Evolutionary conservation across 2,888 invertebrate genomes (phyloP).

Genomic region (Dermolepida albohirtum): DNA sequence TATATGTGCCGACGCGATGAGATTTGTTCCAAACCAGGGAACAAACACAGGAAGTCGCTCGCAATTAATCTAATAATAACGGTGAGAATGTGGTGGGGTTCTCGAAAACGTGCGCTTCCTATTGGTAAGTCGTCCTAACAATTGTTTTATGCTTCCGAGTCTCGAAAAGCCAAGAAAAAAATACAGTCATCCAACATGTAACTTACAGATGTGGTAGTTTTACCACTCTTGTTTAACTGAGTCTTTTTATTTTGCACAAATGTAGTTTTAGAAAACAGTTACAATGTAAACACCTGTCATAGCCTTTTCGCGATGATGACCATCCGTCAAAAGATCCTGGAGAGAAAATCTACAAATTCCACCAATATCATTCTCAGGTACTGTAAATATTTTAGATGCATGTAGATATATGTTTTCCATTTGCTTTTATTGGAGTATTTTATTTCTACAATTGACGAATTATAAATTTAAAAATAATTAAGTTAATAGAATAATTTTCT

Average conservation of each 20-base stretch:
- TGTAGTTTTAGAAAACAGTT: not conserved
- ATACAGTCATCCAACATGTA: not conserved
- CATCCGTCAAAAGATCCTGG: conserved; percentile 64
- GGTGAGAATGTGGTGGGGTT: conserved; percentile 47
- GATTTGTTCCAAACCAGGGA: conserved; percentile 51
- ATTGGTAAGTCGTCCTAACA: conserved; percentile 44
- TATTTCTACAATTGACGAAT: no score
- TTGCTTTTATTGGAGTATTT: no score
- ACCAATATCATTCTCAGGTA: conserved; percentile 1
- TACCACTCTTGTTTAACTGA: not conserved
- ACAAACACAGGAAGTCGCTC: conserved; percentile 53
- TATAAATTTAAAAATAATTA: no score
- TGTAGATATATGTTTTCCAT: no score
- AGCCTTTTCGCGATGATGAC: not conserved
- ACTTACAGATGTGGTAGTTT: not conserved
- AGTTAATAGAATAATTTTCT: no score
- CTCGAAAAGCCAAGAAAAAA: conserved; percentile 54
- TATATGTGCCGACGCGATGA: conserved; percentile 40
- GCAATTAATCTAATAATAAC: conserved; percentile 55
- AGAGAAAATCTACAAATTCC: conserved; percentile 49
- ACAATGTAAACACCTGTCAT: no score
- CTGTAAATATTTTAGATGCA: conserved; percentile 4
- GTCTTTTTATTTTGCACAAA: not conserved
- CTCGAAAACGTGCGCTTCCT: conserved; percentile 44
- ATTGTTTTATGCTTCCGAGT: conserved; percentile 54